Conservation (phyloP, 2,113 vertebrate genomes). For the Stigmatopora argus region DNA sequence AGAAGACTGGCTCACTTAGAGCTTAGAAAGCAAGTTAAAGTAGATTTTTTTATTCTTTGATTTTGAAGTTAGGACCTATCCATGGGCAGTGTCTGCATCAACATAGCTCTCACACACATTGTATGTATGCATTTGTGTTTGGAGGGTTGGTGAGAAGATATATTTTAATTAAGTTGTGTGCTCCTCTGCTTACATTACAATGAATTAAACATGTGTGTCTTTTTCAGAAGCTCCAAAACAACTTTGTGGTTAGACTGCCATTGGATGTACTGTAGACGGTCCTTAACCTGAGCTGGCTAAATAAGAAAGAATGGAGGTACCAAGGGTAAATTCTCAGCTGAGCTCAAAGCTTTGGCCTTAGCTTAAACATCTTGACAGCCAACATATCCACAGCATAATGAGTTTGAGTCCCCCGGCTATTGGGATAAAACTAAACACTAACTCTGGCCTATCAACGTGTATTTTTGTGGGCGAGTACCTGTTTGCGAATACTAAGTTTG, state of each 20-base stretch:
- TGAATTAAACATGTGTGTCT: conserved; percentile 50
- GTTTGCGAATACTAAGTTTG: conserved; percentile 26
- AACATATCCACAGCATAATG: conserved; percentile 55
- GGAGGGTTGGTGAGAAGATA: background rate
- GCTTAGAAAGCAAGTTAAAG: too few species aligned
- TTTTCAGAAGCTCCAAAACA: conserved; percentile 44
- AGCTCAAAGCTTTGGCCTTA: conserved; percentile 43
- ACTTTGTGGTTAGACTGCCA: conserved; percentile 41
- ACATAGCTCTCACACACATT: conserved; percentile 34
- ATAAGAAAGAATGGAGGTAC: conserved; percentile 49
- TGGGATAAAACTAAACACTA: conserved; percentile 54
- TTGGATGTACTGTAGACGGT: conserved; percentile 38
- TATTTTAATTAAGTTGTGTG: conserved; percentile 11
- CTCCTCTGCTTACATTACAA: conserved; percentile 38
- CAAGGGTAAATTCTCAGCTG: conserved; percentile 50
- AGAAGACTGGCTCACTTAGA: too few species aligned
- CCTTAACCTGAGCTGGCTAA: conserved; percentile 41
- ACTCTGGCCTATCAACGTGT: conserved; percentile 45
- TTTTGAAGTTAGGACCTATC: conserved; percentile 16
- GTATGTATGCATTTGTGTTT: conserved; percentile 4
- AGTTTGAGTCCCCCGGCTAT: conserved; percentile 46
- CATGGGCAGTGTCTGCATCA: conserved; percentile 20
- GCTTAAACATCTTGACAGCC: conserved; percentile 50
- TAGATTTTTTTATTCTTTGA: too few species aligned
- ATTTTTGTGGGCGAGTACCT: conserved; percentile 22